Percentiles rank a stretch among this genome's conserved stretches.
Evolutionary conservation across 37 sponge, comb jelly and placozoan species (phyloP).

Genomic region (Oscarella lobularis): DNA sequence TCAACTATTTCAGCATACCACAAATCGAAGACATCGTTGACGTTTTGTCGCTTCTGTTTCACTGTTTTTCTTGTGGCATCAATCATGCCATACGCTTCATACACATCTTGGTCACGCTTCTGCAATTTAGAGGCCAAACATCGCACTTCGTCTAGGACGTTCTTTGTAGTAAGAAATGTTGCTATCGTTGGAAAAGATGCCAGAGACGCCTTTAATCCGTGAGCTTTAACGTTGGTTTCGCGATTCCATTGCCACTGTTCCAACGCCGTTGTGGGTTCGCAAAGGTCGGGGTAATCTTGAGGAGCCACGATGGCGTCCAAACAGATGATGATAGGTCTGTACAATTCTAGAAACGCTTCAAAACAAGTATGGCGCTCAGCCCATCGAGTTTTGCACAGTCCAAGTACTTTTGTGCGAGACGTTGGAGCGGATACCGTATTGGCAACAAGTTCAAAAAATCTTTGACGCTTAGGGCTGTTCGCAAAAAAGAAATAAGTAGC

Average conservation of each 20-base stretch:
- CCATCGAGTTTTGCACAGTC: constrained; percentile 45
- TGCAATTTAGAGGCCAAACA: constrained; percentile 30
- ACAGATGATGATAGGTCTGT: constrained; percentile 17
- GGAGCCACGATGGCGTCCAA: constrained; percentile 23
- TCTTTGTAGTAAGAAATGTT: constrained; percentile 20
- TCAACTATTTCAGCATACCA: constrained; percentile 25
- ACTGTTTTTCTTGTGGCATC: constrained; percentile 17
- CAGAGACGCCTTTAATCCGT: constrained; percentile 23
- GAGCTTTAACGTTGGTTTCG: constrained; percentile 25
- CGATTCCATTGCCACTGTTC: constrained; percentile 31
- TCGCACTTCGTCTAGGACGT: constrained; percentile 21
- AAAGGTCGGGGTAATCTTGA: constrained; percentile 14
- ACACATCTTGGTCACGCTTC: constrained; percentile 25
- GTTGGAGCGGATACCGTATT: constrained; percentile 9
- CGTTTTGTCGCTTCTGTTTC: constrained; percentile 7
- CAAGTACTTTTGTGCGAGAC: constrained; percentile 21
- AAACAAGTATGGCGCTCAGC: constrained; percentile 38
- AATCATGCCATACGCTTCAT: constrained; percentile 17
- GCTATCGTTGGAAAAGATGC: constrained; percentile 27
- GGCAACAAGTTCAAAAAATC: constrained; percentile 16
- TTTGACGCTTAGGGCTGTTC: constrained; percentile 33
- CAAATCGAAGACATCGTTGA: constrained; percentile 15
- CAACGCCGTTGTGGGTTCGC: background rate
- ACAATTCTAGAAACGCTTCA: constrained; percentile 23
- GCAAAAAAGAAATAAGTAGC: constrained; percentile 15